These are phyloP conservation scores for Himantopus leucocephalus DNA, from an alignment of 2,113 vertebrate species.

Conservation along the genomic window DNA sequence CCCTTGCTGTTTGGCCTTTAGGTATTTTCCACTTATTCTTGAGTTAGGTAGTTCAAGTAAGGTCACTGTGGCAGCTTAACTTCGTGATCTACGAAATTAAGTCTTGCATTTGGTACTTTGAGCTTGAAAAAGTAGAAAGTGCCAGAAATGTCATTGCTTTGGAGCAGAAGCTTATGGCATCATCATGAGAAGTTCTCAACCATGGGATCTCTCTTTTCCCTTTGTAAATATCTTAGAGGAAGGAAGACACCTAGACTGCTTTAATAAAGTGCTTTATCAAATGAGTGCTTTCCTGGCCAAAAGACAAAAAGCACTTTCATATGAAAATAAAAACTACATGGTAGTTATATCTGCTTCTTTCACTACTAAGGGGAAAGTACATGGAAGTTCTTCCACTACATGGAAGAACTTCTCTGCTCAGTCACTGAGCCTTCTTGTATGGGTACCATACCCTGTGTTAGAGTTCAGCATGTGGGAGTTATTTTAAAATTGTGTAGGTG, in stretches of 20 bases:
- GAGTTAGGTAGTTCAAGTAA: not conserved
- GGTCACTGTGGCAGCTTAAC: not conserved
- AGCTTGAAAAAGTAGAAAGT: not conserved
- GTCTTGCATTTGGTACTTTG: not conserved
- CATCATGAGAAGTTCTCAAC: not conserved
- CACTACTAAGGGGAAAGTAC: too few relatives aligned
- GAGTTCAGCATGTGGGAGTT: not conserved
- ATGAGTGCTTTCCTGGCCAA: not conserved
- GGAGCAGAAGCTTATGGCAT: not conserved
- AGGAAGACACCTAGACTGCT: not conserved
- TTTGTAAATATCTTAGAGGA: not conserved
- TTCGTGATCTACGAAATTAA: not conserved
- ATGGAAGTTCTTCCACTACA: too few relatives aligned
- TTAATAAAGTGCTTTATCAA: not conserved
- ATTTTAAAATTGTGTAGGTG: not conserved
- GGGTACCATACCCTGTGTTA: not conserved
- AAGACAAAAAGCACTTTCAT: not conserved
- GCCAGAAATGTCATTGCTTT: not conserved
- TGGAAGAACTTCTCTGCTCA: not conserved
- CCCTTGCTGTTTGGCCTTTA: not conserved
- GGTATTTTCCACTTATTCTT: constrained; percentile 31
- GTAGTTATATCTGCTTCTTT: too few relatives aligned
- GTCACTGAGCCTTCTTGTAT: not conserved
- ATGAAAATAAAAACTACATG: not conserved
- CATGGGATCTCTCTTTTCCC: not conserved